A percentile compares a stretch with the other conserved stretches of the same genome.
phyloP scores from a whole-genome alignment of 2,797 vertebrate species.

The Pipistrellus pipistrellus region DNA sequence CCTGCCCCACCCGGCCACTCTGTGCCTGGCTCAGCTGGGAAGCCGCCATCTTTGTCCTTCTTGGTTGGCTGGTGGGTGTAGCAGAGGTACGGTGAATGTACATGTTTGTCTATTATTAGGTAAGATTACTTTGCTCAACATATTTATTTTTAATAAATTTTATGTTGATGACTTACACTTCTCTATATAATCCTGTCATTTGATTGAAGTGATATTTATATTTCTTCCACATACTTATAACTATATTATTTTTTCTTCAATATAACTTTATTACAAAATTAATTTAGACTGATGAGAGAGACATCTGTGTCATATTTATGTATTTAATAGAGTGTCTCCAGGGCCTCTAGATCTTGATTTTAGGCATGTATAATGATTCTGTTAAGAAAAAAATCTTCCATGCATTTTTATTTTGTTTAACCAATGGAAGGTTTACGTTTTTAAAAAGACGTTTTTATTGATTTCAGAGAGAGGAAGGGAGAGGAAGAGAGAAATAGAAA shows the following conservation, averaged over 20 bases:
- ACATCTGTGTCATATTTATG: conserved; percentile 63
- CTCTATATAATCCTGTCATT: conserved; percentile 67
- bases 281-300: conserved; percentile 72
- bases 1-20: too few species aligned
- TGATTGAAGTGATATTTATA: conserved; percentile 62
- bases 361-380: not conserved
- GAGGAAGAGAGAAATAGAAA: too few species aligned
- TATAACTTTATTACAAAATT: conserved; percentile 75
- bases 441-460: not conserved
- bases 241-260: conserved; percentile 41
- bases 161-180: conserved; percentile 57
- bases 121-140: conserved; percentile 38
- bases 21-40: too few species aligned
- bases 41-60: too few species aligned
- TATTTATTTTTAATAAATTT: conserved; percentile 79
- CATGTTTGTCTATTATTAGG: too few species aligned
- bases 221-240: conserved; percentile 68
- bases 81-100: too few species aligned
- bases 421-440: conserved; percentile 37
- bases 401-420: conserved; percentile 55
- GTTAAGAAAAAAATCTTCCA: conserved; percentile 30
- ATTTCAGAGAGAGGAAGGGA: too few species aligned
- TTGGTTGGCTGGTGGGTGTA: too few species aligned
- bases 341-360: conserved; percentile 18
- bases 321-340: conserved; percentile 37